Conservation (phyloP, 2,888 invertebrate genomes). For the Lycocerus yunnanus region DNA sequence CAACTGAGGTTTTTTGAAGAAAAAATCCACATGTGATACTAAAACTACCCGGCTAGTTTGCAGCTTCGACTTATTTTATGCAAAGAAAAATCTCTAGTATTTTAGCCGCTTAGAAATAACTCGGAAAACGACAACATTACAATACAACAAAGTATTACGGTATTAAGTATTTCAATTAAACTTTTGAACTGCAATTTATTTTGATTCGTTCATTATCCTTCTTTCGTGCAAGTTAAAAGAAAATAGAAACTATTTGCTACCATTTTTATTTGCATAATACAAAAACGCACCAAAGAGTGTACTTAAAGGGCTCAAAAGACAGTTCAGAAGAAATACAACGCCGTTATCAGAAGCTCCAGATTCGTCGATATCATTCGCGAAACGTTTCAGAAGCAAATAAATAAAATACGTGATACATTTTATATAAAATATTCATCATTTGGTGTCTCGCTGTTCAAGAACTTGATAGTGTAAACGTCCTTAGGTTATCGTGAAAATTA, state of each 20-base stretch:
- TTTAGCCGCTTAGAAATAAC: background rate
- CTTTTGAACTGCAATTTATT: background rate
- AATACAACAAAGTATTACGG: background rate
- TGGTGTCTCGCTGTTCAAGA: background rate
- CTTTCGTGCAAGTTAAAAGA: background rate
- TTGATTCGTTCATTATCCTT: background rate
- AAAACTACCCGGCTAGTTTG: background rate
- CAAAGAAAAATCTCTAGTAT: too few relatives aligned
- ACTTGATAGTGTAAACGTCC: background rate
- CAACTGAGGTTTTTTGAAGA: too few relatives aligned
- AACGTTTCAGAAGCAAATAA: slow-evolving; percentile 17
- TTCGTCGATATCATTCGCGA: slow-evolving; percentile 22
- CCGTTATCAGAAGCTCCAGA: slow-evolving; percentile 9
- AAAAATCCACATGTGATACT: too few relatives aligned
- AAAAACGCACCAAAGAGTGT: background rate
- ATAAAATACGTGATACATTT: slow-evolving; percentile 25
- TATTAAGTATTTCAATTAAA: background rate
- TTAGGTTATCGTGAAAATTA: background rate
- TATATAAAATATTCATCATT: slow-evolving; percentile 8
- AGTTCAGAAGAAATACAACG: slow-evolving; percentile 14
- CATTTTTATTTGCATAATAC: slow-evolving; percentile 1
- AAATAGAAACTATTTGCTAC: background rate
- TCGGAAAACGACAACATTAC: background rate
- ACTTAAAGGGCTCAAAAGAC: background rate
- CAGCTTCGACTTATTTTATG: too few relatives aligned